phyloP scores from a whole-genome alignment of 2,113 vertebrate genomes.

The Mesoclemmys tuberculata region DNA sequence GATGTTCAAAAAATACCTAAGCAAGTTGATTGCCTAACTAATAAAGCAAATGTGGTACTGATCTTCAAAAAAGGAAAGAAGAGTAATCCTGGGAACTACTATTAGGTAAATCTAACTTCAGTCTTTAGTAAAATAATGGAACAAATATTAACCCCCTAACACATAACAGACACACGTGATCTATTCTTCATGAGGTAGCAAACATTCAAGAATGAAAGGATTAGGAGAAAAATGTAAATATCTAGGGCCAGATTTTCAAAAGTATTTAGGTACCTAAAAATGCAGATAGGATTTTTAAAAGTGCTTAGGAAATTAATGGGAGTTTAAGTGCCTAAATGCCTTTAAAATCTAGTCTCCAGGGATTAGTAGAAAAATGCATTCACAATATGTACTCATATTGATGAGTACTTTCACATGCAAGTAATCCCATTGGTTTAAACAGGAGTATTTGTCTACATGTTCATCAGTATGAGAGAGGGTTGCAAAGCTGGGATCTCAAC shows the following conservation, averaged over 20 bases:
- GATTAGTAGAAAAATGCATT: neutral
- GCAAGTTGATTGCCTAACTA: neutral
- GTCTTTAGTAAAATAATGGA: too few species aligned
- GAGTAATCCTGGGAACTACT: neutral
- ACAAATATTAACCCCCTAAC: neutral
- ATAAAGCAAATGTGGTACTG: neutral
- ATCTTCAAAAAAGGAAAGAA: neutral
- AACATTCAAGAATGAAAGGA: neutral
- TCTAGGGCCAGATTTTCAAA: neutral
- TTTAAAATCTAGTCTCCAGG: neutral
- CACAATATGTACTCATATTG: neutral
- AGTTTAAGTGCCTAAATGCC: neutral
- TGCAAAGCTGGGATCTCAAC: neutral
- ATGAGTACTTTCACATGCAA: neutral
- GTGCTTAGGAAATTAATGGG: neutral
- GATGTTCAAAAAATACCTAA: neutral
- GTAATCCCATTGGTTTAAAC: neutral
- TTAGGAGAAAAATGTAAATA: neutral
- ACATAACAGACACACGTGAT: neutral
- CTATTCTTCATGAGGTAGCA: neutral
- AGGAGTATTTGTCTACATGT: neutral
- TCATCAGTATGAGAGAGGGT: neutral
- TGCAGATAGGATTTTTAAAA: neutral
- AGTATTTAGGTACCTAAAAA: neutral
- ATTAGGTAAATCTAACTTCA: neutral